Conservation (phyloP, 2,888 invertebrate genomes). For the Ichneumoninae sp. region DNA sequence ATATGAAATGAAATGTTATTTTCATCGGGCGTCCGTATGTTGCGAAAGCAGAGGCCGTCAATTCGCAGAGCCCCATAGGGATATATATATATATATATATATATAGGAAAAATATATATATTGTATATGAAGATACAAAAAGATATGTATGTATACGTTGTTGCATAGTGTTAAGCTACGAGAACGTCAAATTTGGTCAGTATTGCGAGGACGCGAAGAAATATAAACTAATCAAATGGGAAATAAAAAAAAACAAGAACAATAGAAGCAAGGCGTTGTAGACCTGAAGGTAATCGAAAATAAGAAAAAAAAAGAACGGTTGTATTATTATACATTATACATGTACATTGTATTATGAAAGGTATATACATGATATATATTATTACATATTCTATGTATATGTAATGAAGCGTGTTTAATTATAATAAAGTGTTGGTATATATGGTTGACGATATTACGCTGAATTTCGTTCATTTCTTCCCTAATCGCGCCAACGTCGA, state of each 20-base stretch:
- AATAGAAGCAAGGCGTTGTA: slow-evolving; percentile 67
- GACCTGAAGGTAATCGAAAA: slow-evolving; percentile 60
- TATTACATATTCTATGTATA: slow-evolving; percentile 74
- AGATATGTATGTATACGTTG: slow-evolving; percentile 72
- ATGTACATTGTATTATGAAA: slow-evolving; percentile 76
- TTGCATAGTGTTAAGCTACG: slow-evolving; percentile 73
- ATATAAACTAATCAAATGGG: slow-evolving; percentile 65
- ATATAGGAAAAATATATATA: slow-evolving; percentile 54
- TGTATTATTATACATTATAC: slow-evolving; percentile 71
- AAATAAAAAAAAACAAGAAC: slow-evolving; percentile 60
- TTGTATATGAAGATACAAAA: slow-evolving; percentile 52
- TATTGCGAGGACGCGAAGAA: slow-evolving; percentile 41
- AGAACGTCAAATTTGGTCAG: slow-evolving; percentile 28
- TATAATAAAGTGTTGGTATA: slow-evolving; percentile 81
- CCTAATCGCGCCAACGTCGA: not conserved
- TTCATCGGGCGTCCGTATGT: slow-evolving; percentile 17
- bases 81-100: slow-evolving; percentile 58
- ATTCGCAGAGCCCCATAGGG: slow-evolving; percentile 55
- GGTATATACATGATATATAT: slow-evolving; percentile 67
- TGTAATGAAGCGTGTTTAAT: slow-evolving; percentile 79
- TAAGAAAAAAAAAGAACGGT: slow-evolving; percentile 67
- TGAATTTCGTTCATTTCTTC: not conserved
- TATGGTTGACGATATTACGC: slow-evolving; percentile 75
- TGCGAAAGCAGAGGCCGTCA: slow-evolving; percentile 31
- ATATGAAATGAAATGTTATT: slow-evolving; percentile 41